phyloP scores from a whole-genome alignment of 2,113 vertebrate genomes.

The Haemorhous mexicanus region DNA sequence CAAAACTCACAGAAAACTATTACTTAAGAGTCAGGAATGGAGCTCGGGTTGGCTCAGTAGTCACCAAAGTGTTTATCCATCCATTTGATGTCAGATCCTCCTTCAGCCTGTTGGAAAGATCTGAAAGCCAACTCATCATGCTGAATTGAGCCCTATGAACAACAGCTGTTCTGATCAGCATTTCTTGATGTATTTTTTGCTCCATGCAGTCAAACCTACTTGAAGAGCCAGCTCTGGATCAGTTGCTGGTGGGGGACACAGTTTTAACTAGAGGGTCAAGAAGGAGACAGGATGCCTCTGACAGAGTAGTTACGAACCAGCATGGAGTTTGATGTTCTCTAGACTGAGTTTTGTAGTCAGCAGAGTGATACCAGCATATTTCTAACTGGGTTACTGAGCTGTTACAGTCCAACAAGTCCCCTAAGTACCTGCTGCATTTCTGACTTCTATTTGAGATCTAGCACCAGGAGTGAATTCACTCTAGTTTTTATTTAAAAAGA shows the following conservation, averaged over 20 bases:
- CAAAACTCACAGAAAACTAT: background rate
- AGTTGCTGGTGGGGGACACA: background rate
- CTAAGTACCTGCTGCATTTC: background rate
- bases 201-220: background rate
- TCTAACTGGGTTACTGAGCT: background rate
- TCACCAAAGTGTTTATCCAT: background rate
- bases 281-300: background rate
- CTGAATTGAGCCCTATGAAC: background rate
- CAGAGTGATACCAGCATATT: background rate
- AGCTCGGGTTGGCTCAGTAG: background rate
- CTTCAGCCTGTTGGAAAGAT: background rate
- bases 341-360: background rate
- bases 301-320: background rate
- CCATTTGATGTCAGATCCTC: background rate
- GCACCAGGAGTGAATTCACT: accelerated
- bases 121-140: background rate
- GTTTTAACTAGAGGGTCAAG: background rate
- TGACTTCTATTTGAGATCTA: background rate
- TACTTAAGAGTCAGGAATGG: background rate
- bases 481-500: background rate
- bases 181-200: background rate
- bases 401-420: background rate
- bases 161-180: background rate
- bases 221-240: background rate
- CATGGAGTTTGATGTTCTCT: background rate